Evolutionary conservation across 2,113 vertebrate genomes (phyloP), one percentile per base, ranked within the genome.

Genomic region (Ceyx cyanopectus): DNA sequence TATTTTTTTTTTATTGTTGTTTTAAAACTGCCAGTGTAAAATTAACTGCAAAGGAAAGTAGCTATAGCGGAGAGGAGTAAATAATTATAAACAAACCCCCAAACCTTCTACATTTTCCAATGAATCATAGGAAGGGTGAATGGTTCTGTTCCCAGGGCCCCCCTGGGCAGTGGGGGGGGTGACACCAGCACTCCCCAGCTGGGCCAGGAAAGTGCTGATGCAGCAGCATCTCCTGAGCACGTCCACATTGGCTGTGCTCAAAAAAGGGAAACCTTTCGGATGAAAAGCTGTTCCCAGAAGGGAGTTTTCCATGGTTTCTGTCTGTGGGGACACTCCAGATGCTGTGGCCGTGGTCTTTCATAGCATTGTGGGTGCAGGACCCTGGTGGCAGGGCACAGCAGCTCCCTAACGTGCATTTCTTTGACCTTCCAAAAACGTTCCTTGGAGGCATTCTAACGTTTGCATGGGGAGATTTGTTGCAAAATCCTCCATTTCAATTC

Each of bases 181-280:
- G 60, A 30, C 3, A 22, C 48, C 14, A 11, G 72, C 34, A 6
- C 4, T 26, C 27, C 67, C 77, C 82, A 30, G 20, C 26, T 61
- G 7, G 0, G 1, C 24, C 1, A 9, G 21, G 17, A 48, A 37
- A 46, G 10, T 0, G 23, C 67, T 34, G 74, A 45, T 45, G 70
- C 72, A 11, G 72, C 88, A 26, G 40, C 14, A 0, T 16, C 66
- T 27, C 43, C 7, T 9, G 58, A 30, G 32, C 26, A 13, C 45
- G 66, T 26, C 12, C 2, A 43, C 37, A 37, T 10, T 37, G 37
- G 37, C 37, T 37, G 37, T 37, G 37, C 10, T 9, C 37, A 26
- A 60, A 20, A 32, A 73, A 69, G 30, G 8, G 37, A 37, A 37
- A 10, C 10, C 37, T 37, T 37, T 37, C 10, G 37, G 37, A 37